Conservation (phyloP, 1,140 invertebrate species). For the Aporrectodea caliginosa region DNA sequence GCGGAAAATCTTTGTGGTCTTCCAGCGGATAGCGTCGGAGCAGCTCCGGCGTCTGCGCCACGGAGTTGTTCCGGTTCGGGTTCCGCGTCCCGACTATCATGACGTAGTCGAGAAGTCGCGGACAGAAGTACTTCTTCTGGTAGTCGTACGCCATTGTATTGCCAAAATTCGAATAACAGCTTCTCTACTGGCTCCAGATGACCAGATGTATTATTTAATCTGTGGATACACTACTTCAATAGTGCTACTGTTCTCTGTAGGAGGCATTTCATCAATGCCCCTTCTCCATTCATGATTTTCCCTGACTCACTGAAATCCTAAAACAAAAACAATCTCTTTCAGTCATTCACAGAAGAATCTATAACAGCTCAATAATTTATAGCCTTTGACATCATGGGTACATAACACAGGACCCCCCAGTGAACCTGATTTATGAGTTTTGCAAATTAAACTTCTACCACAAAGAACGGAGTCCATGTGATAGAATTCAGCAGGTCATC, state of each 20-base stretch:
- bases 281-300: neutral
- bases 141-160: conserved; percentile 34
- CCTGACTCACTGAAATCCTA: conserved; percentile 7
- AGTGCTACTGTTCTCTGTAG: neutral
- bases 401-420: no score
- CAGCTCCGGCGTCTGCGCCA: conserved; percentile 54
- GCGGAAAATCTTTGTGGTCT: conserved; percentile 91
- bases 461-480: no score
- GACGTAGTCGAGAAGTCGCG: conserved; percentile 79
- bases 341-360: no score
- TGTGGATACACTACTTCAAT: neutral
- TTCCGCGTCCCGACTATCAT: conserved; percentile 87
- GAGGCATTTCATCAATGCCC: neutral
- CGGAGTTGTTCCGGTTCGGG: conserved; percentile 56
- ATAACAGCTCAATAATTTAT: no score
- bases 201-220: neutral
- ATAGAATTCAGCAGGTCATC: no score
- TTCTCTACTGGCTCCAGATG: neutral
- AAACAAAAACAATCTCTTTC: neutral
- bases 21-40: conserved; percentile 86
- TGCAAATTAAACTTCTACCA: no score
- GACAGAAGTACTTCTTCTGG: conserved; percentile 60
- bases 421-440: no score
- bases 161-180: neutral
- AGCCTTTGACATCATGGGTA: no score